Base-by-base conservation (phyloP, 2,888 invertebrate species). In the Odontomyia ornata region DNA sequence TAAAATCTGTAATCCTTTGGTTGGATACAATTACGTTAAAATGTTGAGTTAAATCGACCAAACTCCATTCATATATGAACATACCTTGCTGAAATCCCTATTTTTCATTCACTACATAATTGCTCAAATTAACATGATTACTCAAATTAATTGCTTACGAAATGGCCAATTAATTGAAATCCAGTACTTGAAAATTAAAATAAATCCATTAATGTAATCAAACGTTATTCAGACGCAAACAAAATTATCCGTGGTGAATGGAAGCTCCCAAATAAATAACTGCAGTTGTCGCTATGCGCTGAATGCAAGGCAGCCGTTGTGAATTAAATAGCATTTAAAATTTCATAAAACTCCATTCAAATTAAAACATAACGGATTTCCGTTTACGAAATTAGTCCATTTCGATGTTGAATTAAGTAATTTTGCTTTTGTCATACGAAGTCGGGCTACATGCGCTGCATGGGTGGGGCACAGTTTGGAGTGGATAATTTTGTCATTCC, bases 381-480 rank as follows among this genome's bases (percentile, higher is more conserved):
- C 76, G 76, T 13, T 60, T 52, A 78, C 78, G 72, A 73, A 78
- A 78, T 78, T 76, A 76, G 69, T 76, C 76, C 78, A 78, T 76
- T 78, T 76, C 57, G 71, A 64, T 65, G 73, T 72, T 73, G 76
- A 76, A 78, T 78, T 76, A 78, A 78, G 76, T 76, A 78, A 78
- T 78, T 78, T 78, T 13, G 64, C 69, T 30, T 76, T 78, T 76
- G 64, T 67, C 64, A 72, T 75, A 36, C n/a, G 67, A 52, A 15
- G 46, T 13, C n/a, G 60, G 72, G 78, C 57, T 30, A 67, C 57
- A 21, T 43, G 36, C 65, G 67, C 56, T 65, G 65, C 46, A 52
- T 4, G 52, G 52, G 52, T 43, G 36, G 52, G n/a, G 60, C 23
- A 18, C 9, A 36, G 25, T 21, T 46, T 69, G 30, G 23, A 69